Evolutionary conservation across 2,797 vertebrate genomes (phyloP).

Genomic region (Platalea minor): DNA sequence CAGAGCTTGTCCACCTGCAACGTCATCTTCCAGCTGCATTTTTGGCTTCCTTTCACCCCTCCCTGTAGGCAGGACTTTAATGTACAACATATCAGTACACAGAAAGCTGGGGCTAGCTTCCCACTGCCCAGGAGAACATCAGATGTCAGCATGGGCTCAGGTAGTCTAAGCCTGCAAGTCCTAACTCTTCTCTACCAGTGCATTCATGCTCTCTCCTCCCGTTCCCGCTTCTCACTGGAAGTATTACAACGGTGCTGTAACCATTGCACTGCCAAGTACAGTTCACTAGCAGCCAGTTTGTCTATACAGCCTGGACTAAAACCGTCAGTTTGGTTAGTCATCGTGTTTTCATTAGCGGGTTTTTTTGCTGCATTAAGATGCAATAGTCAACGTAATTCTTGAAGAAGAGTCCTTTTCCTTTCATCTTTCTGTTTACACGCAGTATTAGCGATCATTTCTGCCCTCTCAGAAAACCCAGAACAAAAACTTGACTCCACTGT

Average conservation of each 20-base stretch:
- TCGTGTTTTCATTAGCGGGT: not conserved
- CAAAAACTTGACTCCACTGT: not conserved
- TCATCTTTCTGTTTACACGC: not conserved
- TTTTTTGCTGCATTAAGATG: not conserved
- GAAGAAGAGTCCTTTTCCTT: not conserved
- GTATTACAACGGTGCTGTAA: not conserved
- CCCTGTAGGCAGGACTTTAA: not conserved
- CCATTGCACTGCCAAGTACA: not conserved
- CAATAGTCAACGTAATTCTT: not conserved
- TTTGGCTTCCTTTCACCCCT: not conserved
- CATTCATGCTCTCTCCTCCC: not conserved
- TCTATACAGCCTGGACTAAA: not conserved
- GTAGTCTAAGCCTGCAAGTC: not conserved
- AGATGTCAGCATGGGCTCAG: not conserved
- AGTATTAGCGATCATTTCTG: not conserved
- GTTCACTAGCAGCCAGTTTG: not conserved
- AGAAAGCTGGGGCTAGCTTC: not conserved
- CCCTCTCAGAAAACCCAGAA: not conserved
- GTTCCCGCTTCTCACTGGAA: not conserved
- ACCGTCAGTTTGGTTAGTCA: not conserved
- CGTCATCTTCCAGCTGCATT: not conserved
- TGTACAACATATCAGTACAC: not conserved
- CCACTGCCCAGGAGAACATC: not conserved
- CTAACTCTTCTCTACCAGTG: not conserved
- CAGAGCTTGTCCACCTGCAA: not conserved